A percentile compares a stretch with the other conserved stretches of the same genome.
These are phyloP conservation scores for Neoseiulus cucumeris DNA, from an alignment of 1,140 invertebrate species.

Conservation along the genomic window DNA sequence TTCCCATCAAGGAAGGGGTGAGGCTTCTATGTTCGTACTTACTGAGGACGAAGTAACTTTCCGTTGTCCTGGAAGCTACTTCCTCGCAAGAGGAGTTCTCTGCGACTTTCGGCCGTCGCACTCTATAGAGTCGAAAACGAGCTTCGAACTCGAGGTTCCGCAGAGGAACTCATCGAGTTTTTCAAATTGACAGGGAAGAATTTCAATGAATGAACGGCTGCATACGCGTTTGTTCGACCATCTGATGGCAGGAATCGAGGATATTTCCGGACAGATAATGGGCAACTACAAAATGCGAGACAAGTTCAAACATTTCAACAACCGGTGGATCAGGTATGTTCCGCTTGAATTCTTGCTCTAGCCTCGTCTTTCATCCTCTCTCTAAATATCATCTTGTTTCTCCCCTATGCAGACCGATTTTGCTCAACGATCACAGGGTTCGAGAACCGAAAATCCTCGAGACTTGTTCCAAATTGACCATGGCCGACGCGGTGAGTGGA, in stretches of 20 bases:
- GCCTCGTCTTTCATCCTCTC: neutral
- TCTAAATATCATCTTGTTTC: conserved; percentile 9
- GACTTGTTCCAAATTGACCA: conserved; percentile 73
- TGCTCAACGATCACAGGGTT: conserved; percentile 3
- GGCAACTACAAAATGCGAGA: conserved; percentile 81
- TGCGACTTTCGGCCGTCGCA: too few relatives aligned
- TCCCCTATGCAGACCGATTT: conserved; percentile 13
- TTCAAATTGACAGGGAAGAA: neutral
- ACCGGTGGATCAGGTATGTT: conserved; percentile 1
- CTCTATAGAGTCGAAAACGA: too few relatives aligned
- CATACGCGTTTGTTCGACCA: conserved; percentile 63
- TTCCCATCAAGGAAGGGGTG: conserved; percentile 91
- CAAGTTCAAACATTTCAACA: conserved; percentile 37
- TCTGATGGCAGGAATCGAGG: conserved; percentile 83
- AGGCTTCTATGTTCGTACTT: too few relatives aligned
- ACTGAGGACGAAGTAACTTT: too few relatives aligned
- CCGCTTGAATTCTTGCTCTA: neutral
- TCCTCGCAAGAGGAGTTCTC: too few relatives aligned
- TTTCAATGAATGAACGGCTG: conserved; percentile 6
- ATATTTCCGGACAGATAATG: conserved; percentile 76
- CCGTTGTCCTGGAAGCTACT: too few relatives aligned
- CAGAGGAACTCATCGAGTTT: too few relatives aligned
- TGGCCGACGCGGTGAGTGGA: conserved; percentile 48
- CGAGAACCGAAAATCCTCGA: conserved; percentile 79
- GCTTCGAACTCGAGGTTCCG: too few relatives aligned